Percentiles rank a stretch among this genome's conserved stretches.
Evolutionary conservation across 35 echinoderm and acorn worm species (phyloP).

Genomic region (Eucidaris tribuloides): DNA sequence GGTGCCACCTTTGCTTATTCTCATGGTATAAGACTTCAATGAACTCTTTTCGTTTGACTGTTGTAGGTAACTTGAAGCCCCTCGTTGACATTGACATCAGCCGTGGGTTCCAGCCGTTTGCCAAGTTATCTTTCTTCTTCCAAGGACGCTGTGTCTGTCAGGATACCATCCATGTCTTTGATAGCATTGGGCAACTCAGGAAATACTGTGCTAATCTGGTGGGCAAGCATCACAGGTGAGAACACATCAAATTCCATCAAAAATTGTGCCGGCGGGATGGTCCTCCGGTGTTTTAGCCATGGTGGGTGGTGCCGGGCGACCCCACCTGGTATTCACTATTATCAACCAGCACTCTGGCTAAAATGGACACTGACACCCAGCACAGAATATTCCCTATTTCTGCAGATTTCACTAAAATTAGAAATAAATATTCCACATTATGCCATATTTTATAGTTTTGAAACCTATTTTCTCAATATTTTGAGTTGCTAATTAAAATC

Average conservation of each 20-base stretch:
- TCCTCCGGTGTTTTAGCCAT: too few species aligned
- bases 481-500: too few species aligned
- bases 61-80: slow-evolving; percentile 63
- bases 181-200: slow-evolving; percentile 65
- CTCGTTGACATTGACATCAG: slow-evolving; percentile 39
- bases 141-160: slow-evolving; percentile 56
- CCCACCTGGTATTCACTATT: not conserved
- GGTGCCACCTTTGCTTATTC: too few species aligned
- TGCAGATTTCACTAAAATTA: too few species aligned
- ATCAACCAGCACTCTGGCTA: not conserved
- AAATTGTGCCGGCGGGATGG: not conserved
- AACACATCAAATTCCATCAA: not conserved
- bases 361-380: not conserved
- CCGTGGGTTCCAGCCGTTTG: slow-evolving; percentile 52
- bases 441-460: too few species aligned
- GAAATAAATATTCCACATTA: too few species aligned
- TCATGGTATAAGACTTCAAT: too few species aligned
- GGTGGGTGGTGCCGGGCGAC: too few species aligned
- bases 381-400: too few species aligned
- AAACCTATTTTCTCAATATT: too few species aligned
- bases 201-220: slow-evolving; percentile 17
- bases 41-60: too few species aligned
- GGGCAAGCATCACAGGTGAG: slow-evolving; percentile 6
- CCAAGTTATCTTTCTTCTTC: slow-evolving; percentile 51
- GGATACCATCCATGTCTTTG: slow-evolving; percentile 9